Evolutionary conservation across 2,797 vertebrate genomes (phyloP), one percentile per base, ranked within the genome.

Genomic region (Dendrocincla fuliginosa): DNA sequence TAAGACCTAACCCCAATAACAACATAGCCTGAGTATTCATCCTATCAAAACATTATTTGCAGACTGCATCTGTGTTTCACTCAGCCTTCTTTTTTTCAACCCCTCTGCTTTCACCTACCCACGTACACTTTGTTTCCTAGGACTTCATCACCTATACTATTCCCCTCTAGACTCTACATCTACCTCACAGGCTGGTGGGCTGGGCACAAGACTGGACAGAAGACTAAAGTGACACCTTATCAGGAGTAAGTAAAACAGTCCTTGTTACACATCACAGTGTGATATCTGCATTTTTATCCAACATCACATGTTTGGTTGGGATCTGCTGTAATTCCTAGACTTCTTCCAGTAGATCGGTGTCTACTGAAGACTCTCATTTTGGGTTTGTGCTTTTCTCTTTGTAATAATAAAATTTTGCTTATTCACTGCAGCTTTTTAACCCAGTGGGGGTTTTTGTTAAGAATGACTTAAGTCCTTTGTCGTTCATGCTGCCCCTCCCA

Each of bases 401-500:
- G 42, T 47, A 61, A 32, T 56, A 71, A 28, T 30, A 60, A 52
- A 20, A 46, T 37, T 39, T 78, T 77, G 27, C 19, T 68, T 78
- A 32, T 57, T 84, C n/a, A 13, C 35, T 69, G 30, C 18, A 90
- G n/a, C 4, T 57, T 78, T 93, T 84, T 61, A 65, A 39, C 22
- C 28, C 16, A 57, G 24, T 46, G 42, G 11, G 19, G 11, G 19
- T 0, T 0, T 25, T 17, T 16, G 27, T 14, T 52, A 85, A 61
- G 28, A 84, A 89, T 24, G 6, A 41, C 18, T 71, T 24, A n/a
- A 78, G 17, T 83, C 37, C 37, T 87, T 87, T 83, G 41, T 46
- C 6, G 1, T 35, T 90, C 16, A 16, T 46, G 23, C 68, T 82
- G 89, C 91, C 59, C 16, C 92, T 91, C 87, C 78, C 84, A 89